A percentile compares a stretch with the other conserved stretches of the same genome.
These are phyloP conservation scores for Chelonia mydas DNA, from an alignment of 2,797 vertebrate genomes.

Conservation along the genomic window DNA sequence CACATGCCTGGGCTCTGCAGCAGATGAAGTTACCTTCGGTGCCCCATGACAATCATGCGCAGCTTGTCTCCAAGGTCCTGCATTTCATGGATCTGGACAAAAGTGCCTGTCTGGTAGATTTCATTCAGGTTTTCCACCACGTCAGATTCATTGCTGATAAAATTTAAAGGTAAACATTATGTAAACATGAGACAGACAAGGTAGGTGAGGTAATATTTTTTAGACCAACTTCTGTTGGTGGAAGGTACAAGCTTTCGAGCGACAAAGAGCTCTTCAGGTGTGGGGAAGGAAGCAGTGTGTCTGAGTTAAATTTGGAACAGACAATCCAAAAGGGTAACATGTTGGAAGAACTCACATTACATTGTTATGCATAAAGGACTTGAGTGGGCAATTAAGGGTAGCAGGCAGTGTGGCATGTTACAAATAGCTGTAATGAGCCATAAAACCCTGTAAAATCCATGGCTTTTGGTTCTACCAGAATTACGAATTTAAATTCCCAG, in stretches of 20 bases:
- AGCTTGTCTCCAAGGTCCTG: constrained; percentile 97
- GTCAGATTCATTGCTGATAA: constrained; percentile 91
- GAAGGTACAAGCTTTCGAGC: not conserved
- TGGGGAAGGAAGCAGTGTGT: not conserved
- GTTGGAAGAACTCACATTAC: not conserved
- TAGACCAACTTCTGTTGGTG: not conserved
- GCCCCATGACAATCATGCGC: constrained; percentile 98
- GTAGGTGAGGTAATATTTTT: not conserved
- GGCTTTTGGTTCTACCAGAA: not conserved
- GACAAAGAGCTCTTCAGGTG: not conserved
- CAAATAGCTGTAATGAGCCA: not conserved
- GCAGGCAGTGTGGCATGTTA: not conserved
- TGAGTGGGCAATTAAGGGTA: not conserved
- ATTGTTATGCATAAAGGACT: not conserved
- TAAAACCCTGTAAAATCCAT: not conserved
- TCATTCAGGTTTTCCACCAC: constrained; percentile 92
- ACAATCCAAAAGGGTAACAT: no score
- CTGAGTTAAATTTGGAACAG: not conserved
- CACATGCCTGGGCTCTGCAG: not conserved
- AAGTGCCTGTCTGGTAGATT: constrained; percentile 93
- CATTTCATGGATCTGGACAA: constrained; percentile 99
- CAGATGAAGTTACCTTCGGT: constrained; percentile 85
- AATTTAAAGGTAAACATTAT: accelerated
- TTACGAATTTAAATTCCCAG: not conserved
- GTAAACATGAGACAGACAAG: accelerated